A percentile compares a stretch with the other conserved stretches of the same genome.
Evolutionary conservation across 2,113 vertebrate species (phyloP).

Genomic region (Dascyllus trimaculatus): DNA sequence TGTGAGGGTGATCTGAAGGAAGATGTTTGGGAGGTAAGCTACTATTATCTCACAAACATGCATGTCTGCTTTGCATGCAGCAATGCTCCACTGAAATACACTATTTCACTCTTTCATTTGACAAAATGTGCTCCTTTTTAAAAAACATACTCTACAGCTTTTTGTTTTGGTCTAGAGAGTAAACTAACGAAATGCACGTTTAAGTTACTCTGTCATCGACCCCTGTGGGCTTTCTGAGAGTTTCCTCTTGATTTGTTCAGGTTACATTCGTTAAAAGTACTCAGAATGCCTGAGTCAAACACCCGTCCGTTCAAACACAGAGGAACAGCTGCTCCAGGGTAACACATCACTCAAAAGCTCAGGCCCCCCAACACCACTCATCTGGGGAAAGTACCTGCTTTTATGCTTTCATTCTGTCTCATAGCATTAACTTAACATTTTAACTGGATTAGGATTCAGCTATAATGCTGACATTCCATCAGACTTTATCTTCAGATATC

Average conservation of each 20-base stretch:
- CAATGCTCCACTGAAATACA: conserved; percentile 18
- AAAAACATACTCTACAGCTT: neutral
- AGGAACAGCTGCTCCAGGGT: conserved; percentile 42
- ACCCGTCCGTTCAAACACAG: conserved; percentile 31
- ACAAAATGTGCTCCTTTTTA: neutral
- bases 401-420: conserved; percentile 32
- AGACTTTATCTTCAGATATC: neutral
- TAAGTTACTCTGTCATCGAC: neutral
- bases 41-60: conserved; percentile 45
- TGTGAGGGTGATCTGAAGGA: conserved; percentile 24
- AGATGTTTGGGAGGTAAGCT: conserved; percentile 24
- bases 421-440: conserved; percentile 5
- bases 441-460: conserved; percentile 20
- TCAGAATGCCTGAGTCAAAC: conserved; percentile 33
- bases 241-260: conserved; percentile 15
- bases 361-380: neutral
- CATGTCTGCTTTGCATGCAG: neutral
- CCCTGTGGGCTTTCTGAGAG: conserved; percentile 2
- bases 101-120: neutral
- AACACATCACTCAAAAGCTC: conserved; percentile 41
- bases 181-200: neutral
- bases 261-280: conserved; percentile 9
- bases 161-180: neutral
- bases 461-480: conserved; percentile 4
- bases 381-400: conserved; percentile 58